Conservation (phyloP, 1,140 invertebrate genomes). For the Leucophenga varia region DNA sequence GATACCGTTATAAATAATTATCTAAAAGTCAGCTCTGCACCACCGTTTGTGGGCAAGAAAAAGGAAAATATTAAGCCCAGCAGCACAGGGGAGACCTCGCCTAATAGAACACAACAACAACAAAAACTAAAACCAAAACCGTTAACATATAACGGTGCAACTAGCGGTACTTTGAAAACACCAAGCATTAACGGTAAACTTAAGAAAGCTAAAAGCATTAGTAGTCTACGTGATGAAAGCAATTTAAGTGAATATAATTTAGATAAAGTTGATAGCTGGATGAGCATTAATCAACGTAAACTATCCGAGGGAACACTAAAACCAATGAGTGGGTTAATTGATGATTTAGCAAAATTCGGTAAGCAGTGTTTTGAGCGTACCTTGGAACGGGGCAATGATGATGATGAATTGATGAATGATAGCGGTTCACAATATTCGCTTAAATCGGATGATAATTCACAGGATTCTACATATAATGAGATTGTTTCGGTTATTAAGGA, state of each 20-base stretch:
- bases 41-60: constrained; percentile 40
- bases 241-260: constrained; percentile 53
- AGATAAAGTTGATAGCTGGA: constrained; percentile 55
- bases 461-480: constrained; percentile 51
- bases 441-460: constrained; percentile 42
- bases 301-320: constrained; percentile 21
- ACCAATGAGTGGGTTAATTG: constrained; percentile 14
- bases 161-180: neutral
- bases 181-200: constrained; percentile 19
- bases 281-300: constrained; percentile 47
- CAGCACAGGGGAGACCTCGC: constrained; percentile 31
- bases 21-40: constrained; percentile 30
- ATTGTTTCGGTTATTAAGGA: constrained; percentile 55
- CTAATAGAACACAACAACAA: neutral
- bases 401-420: constrained; percentile 17
- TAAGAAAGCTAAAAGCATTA: constrained; percentile 40
- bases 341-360: constrained; percentile 31
- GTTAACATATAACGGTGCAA: constrained; percentile 13
- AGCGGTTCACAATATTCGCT: constrained; percentile 35
- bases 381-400: constrained; percentile 27
- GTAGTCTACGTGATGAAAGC: constrained; percentile 40
- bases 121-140: neutral
- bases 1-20: constrained; percentile 51
- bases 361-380: constrained; percentile 15
- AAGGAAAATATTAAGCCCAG: constrained; percentile 44